These are phyloP conservation scores for Nephrotoma appendiculata DNA, from an alignment of 2,888 invertebrate species.

Conservation along the genomic window DNA sequence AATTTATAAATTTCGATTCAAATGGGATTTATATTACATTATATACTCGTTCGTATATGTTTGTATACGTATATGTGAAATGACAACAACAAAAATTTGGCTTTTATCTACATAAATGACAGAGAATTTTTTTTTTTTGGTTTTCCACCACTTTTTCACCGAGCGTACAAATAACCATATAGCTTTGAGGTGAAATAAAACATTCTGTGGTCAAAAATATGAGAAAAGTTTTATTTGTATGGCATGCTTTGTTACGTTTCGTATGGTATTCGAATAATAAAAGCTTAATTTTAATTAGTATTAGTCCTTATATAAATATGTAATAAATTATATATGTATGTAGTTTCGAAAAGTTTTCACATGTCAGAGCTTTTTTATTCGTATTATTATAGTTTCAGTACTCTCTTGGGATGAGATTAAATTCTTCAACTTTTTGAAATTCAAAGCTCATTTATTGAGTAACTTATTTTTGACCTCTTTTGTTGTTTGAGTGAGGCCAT, in stretches of 20 bases:
- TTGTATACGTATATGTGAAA: not conserved
- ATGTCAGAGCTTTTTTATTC: too few species aligned
- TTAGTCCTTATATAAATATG: not conserved
- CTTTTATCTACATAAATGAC: not conserved
- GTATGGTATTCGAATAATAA: not conserved
- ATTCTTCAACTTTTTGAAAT: too few species aligned
- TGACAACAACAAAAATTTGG: not conserved
- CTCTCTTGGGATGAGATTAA: too few species aligned
- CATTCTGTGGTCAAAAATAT: not conserved
- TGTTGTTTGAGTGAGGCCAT: too few species aligned
- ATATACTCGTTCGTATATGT: not conserved
- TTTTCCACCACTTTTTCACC: not conserved
- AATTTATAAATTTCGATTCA: not conserved
- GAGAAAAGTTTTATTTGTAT: not conserved
- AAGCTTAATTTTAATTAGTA: not conserved
- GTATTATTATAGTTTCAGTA: too few species aligned
- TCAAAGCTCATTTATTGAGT: too few species aligned
- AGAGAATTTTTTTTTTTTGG: not conserved
- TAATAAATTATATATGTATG: too few species aligned
- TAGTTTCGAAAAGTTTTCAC: too few species aligned
- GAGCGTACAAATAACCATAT: not conserved
- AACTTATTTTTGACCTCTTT: too few species aligned
- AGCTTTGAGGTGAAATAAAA: not conserved
- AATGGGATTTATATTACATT: not conserved
- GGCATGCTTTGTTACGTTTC: not conserved